Evolutionary conservation across 64 coral and sea anemone species (phyloP).

Genomic region (Stichodactyla mertensii): DNA sequence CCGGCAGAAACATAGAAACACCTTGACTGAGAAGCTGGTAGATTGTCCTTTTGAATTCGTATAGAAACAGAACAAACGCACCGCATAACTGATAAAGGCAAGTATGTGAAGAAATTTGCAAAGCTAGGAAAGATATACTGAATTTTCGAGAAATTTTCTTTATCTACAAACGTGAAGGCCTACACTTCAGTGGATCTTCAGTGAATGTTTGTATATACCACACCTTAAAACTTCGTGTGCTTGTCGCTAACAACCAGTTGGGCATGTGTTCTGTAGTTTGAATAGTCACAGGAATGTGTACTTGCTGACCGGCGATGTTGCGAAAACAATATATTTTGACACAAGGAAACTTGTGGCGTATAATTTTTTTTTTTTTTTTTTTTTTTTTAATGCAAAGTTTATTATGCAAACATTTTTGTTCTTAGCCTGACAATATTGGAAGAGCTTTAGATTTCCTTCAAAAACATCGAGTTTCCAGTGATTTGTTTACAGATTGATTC

Average conservation of each 20-base stretch:
- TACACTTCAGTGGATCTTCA: background rate
- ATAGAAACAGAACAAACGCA: background rate
- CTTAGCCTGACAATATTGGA: background rate
- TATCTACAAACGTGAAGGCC: background rate
- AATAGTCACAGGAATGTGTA: background rate
- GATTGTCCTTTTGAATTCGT: background rate
- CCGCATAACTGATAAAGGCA: background rate
- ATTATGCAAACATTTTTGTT: background rate
- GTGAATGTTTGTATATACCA: background rate
- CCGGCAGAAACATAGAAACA: background rate
- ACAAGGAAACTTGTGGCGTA: too few species aligned
- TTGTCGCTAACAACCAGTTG: background rate
- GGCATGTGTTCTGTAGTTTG: background rate
- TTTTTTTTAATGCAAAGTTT: too few species aligned
- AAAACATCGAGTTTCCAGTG: background rate
- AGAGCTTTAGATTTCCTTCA: background rate
- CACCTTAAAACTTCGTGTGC: background rate
- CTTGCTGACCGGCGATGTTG: background rate
- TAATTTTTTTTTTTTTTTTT: too few species aligned
- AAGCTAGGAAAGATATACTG: background rate
- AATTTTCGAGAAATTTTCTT: background rate
- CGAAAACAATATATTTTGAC: too few species aligned
- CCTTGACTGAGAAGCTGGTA: background rate
- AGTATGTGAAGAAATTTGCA: background rate
- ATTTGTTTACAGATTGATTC: background rate